Percentiles rank a stretch among this genome's conserved stretches.
These are phyloP conservation scores for Ophion costatus DNA, from an alignment of 2,888 invertebrate genomes.

Conservation along the genomic window DNA sequence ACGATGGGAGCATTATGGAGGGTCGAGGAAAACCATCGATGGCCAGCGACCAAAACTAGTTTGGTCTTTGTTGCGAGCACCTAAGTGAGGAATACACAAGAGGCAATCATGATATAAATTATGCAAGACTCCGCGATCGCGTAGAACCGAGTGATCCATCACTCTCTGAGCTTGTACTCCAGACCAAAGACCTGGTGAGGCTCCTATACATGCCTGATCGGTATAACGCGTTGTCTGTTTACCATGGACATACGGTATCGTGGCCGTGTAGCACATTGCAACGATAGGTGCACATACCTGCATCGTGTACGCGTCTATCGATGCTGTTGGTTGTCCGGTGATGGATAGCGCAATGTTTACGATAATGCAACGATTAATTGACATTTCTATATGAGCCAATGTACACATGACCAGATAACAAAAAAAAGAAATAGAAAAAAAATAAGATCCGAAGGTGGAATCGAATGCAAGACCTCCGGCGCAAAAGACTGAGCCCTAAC, in stretches of 20 bases:
- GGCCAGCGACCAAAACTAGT: too few species aligned
- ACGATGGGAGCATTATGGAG: too few species aligned
- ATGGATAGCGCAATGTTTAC: slow-evolving; percentile 62
- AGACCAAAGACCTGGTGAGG: slow-evolving; percentile 33
- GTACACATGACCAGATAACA: slow-evolving; percentile 16
- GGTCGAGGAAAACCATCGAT: too few species aligned
- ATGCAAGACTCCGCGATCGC: slow-evolving; percentile 37
- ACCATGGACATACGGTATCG: slow-evolving; percentile 51
- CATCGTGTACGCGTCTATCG: slow-evolving; percentile 53
- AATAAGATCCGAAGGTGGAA: too few species aligned
- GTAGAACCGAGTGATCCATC: slow-evolving; percentile 57
- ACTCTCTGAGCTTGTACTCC: slow-evolving; percentile 40
- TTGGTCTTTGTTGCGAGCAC: neutral
- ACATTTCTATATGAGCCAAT: slow-evolving; percentile 22
- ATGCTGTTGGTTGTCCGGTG: slow-evolving; percentile 59
- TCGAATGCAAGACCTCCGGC: too few species aligned
- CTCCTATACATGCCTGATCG: slow-evolving; percentile 42
- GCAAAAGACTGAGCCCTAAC: too few species aligned
- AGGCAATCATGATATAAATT: slow-evolving; percentile 50
- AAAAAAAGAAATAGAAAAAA: too few species aligned
- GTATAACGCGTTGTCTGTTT: slow-evolving; percentile 54
- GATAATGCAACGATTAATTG: slow-evolving; percentile 66
- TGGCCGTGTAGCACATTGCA: slow-evolving; percentile 37
- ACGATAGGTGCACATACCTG: slow-evolving; percentile 50
- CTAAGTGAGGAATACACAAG: slow-evolving; percentile 27